Evolutionary conservation across 23 tunicate genomes (phyloP).

Genomic region (Oikopleura dioica): DNA sequence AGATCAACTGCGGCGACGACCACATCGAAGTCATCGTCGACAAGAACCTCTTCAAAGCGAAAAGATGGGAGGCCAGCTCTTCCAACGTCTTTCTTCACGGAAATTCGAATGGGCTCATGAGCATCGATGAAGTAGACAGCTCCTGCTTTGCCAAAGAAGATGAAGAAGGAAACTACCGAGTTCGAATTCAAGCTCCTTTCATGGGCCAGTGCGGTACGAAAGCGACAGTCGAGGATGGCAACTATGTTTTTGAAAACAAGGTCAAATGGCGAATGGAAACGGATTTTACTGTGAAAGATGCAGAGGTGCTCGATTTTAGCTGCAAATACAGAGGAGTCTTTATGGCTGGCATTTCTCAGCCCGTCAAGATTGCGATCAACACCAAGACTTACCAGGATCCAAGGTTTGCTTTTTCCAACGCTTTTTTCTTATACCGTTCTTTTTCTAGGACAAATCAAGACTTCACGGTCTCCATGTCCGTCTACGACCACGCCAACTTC

Average conservation of each 20-base stretch:
- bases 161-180: background rate
- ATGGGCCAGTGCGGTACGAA: background rate
- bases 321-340: background rate
- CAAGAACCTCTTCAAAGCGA: background rate
- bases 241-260: background rate
- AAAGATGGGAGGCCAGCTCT: background rate
- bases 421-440: too few relatives aligned
- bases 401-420: too few relatives aligned
- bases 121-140: background rate
- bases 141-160: background rate
- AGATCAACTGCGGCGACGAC: slow-evolving; percentile 8
- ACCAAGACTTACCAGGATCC: background rate
- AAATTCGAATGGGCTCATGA: background rate
- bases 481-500: background rate
- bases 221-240: background rate
- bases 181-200: background rate
- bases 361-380: background rate
- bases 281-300: background rate
- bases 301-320: background rate
- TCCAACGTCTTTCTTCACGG: background rate
- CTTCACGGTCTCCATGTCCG: slow-evolving; percentile 13
- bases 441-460: too few relatives aligned
- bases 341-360: background rate
- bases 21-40: slow-evolving; percentile 1
- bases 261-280: background rate